These are phyloP conservation scores for Hedya salicella DNA, from an alignment of 2,888 invertebrate species.

Conservation along the genomic window DNA sequence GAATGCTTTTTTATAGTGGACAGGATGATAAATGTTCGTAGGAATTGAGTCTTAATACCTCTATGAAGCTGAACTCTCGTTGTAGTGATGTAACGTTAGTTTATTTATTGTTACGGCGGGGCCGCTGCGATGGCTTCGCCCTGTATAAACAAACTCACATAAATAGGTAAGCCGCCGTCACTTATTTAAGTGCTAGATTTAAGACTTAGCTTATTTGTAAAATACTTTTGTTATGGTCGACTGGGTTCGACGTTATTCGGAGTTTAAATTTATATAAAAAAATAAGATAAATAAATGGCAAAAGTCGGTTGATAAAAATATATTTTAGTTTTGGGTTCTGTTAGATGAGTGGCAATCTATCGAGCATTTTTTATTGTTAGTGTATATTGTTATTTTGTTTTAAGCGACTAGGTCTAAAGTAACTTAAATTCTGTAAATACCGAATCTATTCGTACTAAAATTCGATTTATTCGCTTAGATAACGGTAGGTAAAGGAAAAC, in stretches of 20 bases:
- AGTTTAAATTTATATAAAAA: slow-evolving; percentile 81
- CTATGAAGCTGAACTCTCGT: slow-evolving; percentile 69
- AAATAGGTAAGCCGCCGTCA: slow-evolving; percentile 69
- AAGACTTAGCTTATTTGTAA: slow-evolving; percentile 79
- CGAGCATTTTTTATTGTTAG: slow-evolving; percentile 84
- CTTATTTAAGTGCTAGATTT: slow-evolving; percentile 74
- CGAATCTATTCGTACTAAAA: slow-evolving; percentile 78
- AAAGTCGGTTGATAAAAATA: slow-evolving; percentile 78
- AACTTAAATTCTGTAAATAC: slow-evolving; percentile 83
- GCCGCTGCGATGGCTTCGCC: slow-evolving; percentile 52
- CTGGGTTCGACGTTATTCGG: slow-evolving; percentile 81
- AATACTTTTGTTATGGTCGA: slow-evolving; percentile 84
- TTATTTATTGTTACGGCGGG: slow-evolving; percentile 65
- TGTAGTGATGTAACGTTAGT: slow-evolving; percentile 65
- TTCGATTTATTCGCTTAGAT: slow-evolving; percentile 77
- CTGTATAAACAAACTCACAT: slow-evolving; percentile 59
- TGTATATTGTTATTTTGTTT: slow-evolving; percentile 85
- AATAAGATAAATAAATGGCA: slow-evolving; percentile 69
- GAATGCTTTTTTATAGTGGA: slow-evolving; percentile 51
- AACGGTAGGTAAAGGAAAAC: slow-evolving; percentile 79
- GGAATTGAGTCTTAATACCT: slow-evolving; percentile 79
- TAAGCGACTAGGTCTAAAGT: slow-evolving; percentile 81
- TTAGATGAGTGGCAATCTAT: slow-evolving; percentile 79
- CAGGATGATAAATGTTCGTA: slow-evolving; percentile 56
- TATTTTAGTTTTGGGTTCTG: slow-evolving; percentile 80